phyloP scores from a whole-genome alignment of 2,888 invertebrate species.

The Harpagoxenus sublaevis region DNA sequence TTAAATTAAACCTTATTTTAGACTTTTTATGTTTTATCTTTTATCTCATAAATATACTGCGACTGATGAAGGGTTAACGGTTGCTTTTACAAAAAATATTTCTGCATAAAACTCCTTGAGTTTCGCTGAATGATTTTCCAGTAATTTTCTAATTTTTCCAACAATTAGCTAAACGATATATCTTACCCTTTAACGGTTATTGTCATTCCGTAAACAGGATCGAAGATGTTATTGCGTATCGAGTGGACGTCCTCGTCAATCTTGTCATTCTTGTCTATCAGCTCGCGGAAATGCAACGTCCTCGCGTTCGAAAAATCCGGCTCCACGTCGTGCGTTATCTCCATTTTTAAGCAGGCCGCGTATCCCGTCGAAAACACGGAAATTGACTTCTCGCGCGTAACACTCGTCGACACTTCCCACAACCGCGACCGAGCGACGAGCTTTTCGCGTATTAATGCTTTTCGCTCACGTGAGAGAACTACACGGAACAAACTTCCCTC shows the following conservation, averaged over 20 bases:
- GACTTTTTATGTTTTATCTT: background rate
- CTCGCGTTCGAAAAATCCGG: constrained; percentile 72
- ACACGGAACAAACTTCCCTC: constrained; percentile 40
- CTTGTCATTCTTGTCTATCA: constrained; percentile 60
- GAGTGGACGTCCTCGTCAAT: constrained; percentile 54
- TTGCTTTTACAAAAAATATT: background rate
- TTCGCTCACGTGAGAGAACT: constrained; percentile 31
- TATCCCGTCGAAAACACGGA: constrained; percentile 25
- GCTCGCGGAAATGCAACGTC: constrained; percentile 67
- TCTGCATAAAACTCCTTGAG: background rate
- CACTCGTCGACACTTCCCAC: background rate
- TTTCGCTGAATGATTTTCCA: background rate
- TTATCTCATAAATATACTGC: background rate
- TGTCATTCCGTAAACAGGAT: constrained; percentile 63
- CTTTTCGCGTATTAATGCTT: constrained; percentile 40
- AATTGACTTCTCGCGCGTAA: constrained; percentile 15
- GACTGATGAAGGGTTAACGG: background rate
- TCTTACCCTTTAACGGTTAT: constrained; percentile 72
- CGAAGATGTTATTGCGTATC: constrained; percentile 59
- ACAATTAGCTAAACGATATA: background rate
- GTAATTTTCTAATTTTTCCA: background rate
- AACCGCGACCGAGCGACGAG: constrained; percentile 21
- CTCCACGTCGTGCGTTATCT: constrained; percentile 55
- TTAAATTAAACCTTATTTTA: background rate
- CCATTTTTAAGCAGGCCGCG: constrained; percentile 18